Evolutionary conservation across 2,797 vertebrate genomes (phyloP), one percentile per base, ranked within the genome.

Genomic region (Sphenopsis melanotis): DNA sequence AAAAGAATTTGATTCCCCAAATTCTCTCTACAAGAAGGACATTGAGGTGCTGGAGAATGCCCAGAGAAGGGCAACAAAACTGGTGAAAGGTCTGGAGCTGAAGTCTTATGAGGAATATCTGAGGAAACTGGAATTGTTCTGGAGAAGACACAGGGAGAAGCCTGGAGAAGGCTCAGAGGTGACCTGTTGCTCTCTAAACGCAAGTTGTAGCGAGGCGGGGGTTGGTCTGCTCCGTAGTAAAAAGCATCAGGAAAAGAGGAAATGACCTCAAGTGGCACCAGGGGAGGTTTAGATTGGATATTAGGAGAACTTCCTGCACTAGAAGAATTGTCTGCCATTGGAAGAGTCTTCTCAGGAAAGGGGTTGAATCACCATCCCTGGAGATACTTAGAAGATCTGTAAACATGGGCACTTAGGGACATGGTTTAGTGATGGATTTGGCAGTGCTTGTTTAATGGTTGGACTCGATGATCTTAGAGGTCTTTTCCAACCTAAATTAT

Each of bases 201-300:
- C 30, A 42, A 23, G 3, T 8, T 36, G 11, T 53, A 78, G 30
- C 0, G 0, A 26, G 23, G 9, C 12, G 8, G 13, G 7, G 8
- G 10, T 42, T n/a, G 34, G 8, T 53, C 30, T 39, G 57, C 66
- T 46, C 18, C 18, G 9, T 12, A 47, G 13, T 47, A n/a, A 47
- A 10, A 27, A 71, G 30, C 15, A 32, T 12, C 36, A 65, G 39
- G 30, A 53, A 53, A 53, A 72, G 19, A 78, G 60, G 22, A 84
- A 66, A 47, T 36, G 5, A 7, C 46, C 27, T 84, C 46, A 41
- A 29, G 22, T 36, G 42, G 30, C 46, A 72, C 13, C 20, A 47
- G 16, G 10, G 8, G 10, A 84, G 23, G 15, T 46, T 59, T 57
- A 59, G 18, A 47, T 6, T 27, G 46, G 34, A 29, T 36, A 47